A percentile compares a stretch with the other conserved stretches of the same genome.
Evolutionary conservation across 2,797 vertebrate species (phyloP).

Genomic region (Argyrosomus regius): DNA sequence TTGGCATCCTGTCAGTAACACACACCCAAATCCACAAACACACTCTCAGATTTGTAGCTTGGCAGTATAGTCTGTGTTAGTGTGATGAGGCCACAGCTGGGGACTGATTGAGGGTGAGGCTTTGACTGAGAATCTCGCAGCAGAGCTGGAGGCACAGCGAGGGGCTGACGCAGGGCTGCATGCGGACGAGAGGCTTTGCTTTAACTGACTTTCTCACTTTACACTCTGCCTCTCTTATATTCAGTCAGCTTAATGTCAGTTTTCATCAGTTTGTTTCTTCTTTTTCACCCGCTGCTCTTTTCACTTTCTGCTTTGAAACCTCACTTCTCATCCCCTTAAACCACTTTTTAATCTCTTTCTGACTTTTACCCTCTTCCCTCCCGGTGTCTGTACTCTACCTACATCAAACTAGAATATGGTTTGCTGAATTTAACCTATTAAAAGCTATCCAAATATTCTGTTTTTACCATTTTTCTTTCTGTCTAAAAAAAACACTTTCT

Average conservation of each 20-base stretch:
- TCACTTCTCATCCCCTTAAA: conserved; percentile 9
- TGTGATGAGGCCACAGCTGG: conserved; percentile 75
- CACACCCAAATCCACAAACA: conserved; percentile 60
- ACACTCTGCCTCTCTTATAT: conserved; percentile 21
- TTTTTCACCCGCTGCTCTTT: conserved; percentile 21
- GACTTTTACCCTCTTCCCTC: not conserved
- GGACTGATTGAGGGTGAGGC: conserved; percentile 71
- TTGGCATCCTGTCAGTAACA: conserved; percentile 28
- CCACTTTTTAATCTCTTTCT: conserved; percentile 7
- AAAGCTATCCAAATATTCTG: not conserved
- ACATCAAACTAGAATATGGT: conserved; percentile 8
- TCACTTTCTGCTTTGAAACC: conserved; percentile 32
- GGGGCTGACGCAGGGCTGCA: conserved; percentile 69
- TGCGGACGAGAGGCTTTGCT: conserved; percentile 51
- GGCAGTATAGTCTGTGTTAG: conserved; percentile 39
- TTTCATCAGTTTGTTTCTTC: conserved; percentile 45
- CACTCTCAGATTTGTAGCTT: conserved; percentile 45
- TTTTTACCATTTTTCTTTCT: not conserved
- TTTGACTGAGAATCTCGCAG: conserved; percentile 72
- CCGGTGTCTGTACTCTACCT: not conserved
- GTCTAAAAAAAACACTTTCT: not conserved
- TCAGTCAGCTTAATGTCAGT: conserved; percentile 40
- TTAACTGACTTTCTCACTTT: conserved; percentile 34
- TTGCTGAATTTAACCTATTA: not conserved
- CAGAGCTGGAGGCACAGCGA: conserved; percentile 63